Evolutionary conservation across 1,140 invertebrate species (phyloP).

Genomic region (Musca domestica): DNA sequence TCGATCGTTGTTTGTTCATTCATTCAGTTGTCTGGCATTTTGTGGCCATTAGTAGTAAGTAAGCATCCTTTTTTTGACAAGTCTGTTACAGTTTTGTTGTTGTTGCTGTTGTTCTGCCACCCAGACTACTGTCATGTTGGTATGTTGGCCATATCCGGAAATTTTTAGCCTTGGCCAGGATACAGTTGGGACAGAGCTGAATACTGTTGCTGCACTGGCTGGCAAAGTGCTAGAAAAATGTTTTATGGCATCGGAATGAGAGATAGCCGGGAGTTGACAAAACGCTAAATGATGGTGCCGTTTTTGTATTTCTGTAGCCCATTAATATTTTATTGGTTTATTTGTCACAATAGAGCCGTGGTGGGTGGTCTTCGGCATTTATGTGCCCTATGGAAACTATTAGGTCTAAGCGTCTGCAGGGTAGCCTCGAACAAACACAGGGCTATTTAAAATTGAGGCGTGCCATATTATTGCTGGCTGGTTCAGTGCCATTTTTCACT

Average conservation of each 20-base stretch:
- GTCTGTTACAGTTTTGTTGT: neutral
- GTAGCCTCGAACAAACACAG: neutral
- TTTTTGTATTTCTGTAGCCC: no score
- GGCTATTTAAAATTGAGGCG: neutral
- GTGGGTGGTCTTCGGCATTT: no score
- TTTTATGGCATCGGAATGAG: no score
- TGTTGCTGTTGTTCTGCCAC: neutral
- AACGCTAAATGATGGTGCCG: no score
- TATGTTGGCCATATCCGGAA: slow-evolving; percentile 16
- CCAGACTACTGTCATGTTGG: neutral
- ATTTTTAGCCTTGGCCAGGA: slow-evolving; percentile 6
- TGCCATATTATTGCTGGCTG: neutral
- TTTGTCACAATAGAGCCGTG: no score
- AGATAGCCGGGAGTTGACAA: no score
- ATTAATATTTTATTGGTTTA: no score
- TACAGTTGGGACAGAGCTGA: neutral
- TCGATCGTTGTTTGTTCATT: neutral
- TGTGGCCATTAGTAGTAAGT: neutral
- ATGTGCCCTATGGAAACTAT: neutral
- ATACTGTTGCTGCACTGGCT: neutral
- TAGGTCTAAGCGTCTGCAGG: neutral
- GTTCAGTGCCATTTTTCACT: neutral
- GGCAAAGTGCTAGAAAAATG: no score
- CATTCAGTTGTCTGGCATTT: neutral
- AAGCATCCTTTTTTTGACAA: slow-evolving; percentile 21